These are phyloP conservation scores for Crocallis elinguaria DNA, from an alignment of 2,888 invertebrate genomes.

Conservation along the genomic window DNA sequence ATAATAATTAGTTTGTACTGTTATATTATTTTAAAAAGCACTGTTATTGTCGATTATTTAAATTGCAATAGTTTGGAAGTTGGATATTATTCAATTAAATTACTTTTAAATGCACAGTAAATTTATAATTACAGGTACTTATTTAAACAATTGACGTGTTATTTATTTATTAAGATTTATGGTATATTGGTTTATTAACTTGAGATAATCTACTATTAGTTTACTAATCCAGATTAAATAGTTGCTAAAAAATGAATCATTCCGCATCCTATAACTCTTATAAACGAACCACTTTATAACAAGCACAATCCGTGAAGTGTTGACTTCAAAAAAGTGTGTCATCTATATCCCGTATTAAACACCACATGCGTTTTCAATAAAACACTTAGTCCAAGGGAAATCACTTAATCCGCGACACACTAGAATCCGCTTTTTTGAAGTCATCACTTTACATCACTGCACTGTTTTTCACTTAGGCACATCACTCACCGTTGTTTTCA, in stretches of 20 bases:
- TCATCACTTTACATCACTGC: conserved; percentile 67
- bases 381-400: conserved; percentile 23
- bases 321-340: conserved; percentile 80
- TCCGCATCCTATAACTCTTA: neutral
- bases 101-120: too few relatives aligned
- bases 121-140: too few relatives aligned
- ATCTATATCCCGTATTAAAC: conserved; percentile 38
- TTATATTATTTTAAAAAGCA: too few relatives aligned
- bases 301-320: conserved; percentile 44
- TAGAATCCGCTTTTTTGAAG: conserved; percentile 76
- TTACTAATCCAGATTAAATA: neutral
- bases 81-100: too few relatives aligned
- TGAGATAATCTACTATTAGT: neutral
- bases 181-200: too few relatives aligned
- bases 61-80: too few relatives aligned
- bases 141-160: too few relatives aligned
- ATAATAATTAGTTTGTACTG: too few relatives aligned
- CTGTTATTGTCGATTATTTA: too few relatives aligned
- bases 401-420: conserved; percentile 18
- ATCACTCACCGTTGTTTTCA: conserved; percentile 80
- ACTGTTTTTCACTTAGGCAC: conserved; percentile 45
- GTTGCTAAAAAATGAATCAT: neutral
- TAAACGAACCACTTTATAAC: conserved; percentile 4
- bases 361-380: conserved; percentile 38
- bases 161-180: too few relatives aligned